Evolutionary conservation across 2,797 vertebrate species (phyloP), one percentile per base, ranked within the genome.

Genomic region (Trichosurus vulpecula): DNA sequence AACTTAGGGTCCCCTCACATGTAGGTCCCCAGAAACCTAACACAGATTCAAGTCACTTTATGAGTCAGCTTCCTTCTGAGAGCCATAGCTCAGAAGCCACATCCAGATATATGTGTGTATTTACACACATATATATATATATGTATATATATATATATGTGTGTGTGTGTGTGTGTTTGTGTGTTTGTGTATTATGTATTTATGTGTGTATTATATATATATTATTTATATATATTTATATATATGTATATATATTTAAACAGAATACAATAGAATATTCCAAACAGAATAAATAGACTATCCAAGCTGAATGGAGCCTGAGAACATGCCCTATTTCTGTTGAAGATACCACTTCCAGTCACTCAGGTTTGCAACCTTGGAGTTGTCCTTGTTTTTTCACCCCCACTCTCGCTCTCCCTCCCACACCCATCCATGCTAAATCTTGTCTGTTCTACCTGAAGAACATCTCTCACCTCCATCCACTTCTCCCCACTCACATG

Each of bases 151-250:
- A 25, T 6, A 6, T 6, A 25, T 56, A 25, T 55, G 6, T 27
- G 27, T 56, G 6, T 25, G 27, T 4, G 8, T 56, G 0, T 19
- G 16, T 54, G 54, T 54, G 14, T 16, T 2, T 27, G 27, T 56
- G 6, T 25, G 27, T 4, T 8, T 56, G 0, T 19, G n/a, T n/a
- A n/a, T n/a, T 54, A 16, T 54, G 16, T 54, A 3, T 54, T 4
- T 54, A 54, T 54, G 54, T 27, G 6, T 56, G 25, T 56, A 55
- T 55, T 54, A 54, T 16, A 19, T 3, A 2, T 13, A 16, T 54
- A 19, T 90, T 3, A 2, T 13, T 16, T 54, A 19, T 90, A 94
- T 94, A 95, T 95, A 92, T 54, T 94, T 92, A 35, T 54, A 4
- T 54, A 22, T 16, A 22, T 55, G 13, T 54, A 16, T 55, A 55